These are phyloP conservation scores for Cirrhinus mrigala DNA, from an alignment of 2,797 vertebrate genomes.

Conservation along the genomic window DNA sequence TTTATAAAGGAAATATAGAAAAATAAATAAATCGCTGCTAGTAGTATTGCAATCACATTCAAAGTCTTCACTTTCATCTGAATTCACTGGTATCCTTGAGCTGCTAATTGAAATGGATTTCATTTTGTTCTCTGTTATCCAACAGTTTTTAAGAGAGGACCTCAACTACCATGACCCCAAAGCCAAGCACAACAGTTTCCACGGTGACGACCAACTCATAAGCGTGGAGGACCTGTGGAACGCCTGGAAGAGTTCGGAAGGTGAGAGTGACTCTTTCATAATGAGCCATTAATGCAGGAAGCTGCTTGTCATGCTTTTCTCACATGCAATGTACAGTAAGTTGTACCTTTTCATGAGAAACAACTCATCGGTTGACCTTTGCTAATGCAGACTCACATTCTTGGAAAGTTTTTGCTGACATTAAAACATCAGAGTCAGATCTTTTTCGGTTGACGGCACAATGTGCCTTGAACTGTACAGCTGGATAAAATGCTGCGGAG, in stretches of 20 bases:
- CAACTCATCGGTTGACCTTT: neutral
- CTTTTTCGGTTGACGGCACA: neutral
- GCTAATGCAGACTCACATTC: neutral
- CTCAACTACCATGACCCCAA: constrained; percentile 97
- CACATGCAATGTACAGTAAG: neutral
- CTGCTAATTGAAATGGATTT: neutral
- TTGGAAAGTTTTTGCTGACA: neutral
- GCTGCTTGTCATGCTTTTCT: neutral
- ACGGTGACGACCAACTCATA: constrained; percentile 97
- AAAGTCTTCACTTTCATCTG: neutral
- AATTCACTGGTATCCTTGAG: neutral
- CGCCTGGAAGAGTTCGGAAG: constrained; percentile 94
- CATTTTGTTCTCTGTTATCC: neutral
- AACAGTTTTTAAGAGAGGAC: constrained; percentile 95
- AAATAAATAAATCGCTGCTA: neutral
- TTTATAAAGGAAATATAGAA: neutral
- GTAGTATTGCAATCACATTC: neutral
- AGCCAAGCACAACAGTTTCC: constrained; percentile 97
- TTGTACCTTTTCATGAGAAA: neutral
- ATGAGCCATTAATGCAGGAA: neutral
- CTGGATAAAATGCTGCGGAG: neutral
- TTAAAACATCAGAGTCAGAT: neutral
- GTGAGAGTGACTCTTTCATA: constrained; percentile 69
- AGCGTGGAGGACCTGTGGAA: constrained; percentile 98
- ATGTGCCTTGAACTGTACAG: neutral